Percentiles rank a stretch among this genome's conserved stretches.
These are phyloP conservation scores for Lasioglossum albipes DNA, from an alignment of 1,140 invertebrate species.

Conservation along the genomic window DNA sequence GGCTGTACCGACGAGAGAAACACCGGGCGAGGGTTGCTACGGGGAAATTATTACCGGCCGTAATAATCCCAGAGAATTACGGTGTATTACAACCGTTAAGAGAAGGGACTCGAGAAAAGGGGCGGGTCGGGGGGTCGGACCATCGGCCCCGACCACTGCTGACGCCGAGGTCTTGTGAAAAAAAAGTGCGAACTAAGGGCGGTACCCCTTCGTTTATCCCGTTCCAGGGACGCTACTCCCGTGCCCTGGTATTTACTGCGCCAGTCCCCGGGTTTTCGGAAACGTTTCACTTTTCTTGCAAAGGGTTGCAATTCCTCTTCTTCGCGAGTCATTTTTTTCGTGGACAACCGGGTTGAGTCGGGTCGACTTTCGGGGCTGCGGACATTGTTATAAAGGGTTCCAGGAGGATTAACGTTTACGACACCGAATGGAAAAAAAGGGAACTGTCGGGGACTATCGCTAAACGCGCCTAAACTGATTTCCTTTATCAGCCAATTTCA, in stretches of 20 bases:
- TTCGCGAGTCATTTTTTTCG: background rate
- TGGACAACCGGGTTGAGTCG: no score
- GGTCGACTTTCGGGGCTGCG: no score
- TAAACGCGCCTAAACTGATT: conserved; percentile 7
- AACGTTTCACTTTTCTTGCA: no score
- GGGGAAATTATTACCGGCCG: conserved; percentile 53
- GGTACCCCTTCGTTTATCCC: background rate
- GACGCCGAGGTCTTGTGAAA: conserved; percentile 4
- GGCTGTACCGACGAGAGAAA: background rate
- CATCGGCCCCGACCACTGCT: background rate
- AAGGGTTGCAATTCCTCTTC: background rate
- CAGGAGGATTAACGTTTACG: conserved; percentile 29
- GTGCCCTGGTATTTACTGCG: conserved; percentile 12
- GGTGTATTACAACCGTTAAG: conserved; percentile 31
- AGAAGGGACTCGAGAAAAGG: conserved; percentile 14
- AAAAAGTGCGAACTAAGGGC: conserved; percentile 17
- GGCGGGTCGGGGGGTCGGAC: background rate
- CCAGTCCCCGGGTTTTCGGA: background rate
- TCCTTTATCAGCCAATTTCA: conserved; percentile 48
- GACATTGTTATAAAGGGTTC: no score
- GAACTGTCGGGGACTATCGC: background rate
- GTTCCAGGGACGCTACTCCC: background rate
- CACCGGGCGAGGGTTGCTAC: background rate
- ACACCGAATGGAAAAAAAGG: background rate
- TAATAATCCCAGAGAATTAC: conserved; percentile 57